Evolutionary conservation across 2,113 vertebrate species (phyloP).

Genomic region (Enhydra lutris): DNA sequence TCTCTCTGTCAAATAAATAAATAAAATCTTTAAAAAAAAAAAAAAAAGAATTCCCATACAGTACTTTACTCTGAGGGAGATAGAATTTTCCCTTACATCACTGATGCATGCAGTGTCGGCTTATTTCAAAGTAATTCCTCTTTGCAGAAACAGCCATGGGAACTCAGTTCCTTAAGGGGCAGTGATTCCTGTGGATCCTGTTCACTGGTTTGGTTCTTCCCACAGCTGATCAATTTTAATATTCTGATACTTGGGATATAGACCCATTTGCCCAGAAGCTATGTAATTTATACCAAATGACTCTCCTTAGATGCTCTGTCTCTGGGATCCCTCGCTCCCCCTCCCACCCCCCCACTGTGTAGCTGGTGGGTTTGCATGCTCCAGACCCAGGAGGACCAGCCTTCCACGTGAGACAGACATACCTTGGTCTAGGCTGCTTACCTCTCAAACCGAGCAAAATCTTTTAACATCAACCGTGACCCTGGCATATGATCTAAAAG

Average conservation of each 20-base stretch:
- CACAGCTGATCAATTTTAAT: not conserved
- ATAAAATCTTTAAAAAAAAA: too few relatives aligned
- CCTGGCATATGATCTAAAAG: not conserved
- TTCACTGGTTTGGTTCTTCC: not conserved
- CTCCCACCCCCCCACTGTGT: not conserved
- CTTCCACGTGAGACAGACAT: not conserved
- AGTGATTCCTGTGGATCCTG: not conserved
- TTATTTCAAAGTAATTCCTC: slow-evolving; percentile 16
- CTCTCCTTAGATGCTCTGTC: not conserved
- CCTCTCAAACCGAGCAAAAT: not conserved
- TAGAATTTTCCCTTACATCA: not conserved
- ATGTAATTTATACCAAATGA: not conserved
- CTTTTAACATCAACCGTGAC: not conserved
- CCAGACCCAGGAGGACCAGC: not conserved
- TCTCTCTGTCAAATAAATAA: too few relatives aligned
- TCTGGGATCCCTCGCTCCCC: not conserved
- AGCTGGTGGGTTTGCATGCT: not conserved
- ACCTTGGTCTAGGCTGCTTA: not conserved
- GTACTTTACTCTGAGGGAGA: not conserved
- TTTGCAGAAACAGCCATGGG: not conserved
- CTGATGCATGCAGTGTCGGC: not conserved
- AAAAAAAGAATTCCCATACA: not conserved
- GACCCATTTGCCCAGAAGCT: not conserved
- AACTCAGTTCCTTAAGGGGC: not conserved
- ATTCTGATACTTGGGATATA: not conserved